These are phyloP conservation scores for Paraplagusia blochii DNA, from an alignment of 2,113 vertebrate species.

Conservation along the genomic window DNA sequence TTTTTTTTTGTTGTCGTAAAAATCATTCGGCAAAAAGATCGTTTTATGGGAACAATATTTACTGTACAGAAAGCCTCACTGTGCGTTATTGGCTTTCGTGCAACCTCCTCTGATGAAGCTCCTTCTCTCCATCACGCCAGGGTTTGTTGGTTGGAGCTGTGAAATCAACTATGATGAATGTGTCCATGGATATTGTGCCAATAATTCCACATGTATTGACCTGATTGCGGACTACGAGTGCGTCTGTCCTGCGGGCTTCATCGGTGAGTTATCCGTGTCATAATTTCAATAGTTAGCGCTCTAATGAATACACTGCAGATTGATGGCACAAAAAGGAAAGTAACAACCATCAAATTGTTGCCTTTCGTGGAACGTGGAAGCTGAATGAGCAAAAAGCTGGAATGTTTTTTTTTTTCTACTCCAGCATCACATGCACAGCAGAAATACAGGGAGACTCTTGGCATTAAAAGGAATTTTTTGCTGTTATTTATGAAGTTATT, in stretches of 20 bases:
- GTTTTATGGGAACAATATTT: neutral
- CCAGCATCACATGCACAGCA: too few relatives aligned
- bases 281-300: conserved; percentile 46
- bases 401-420: neutral
- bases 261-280: conserved; percentile 67
- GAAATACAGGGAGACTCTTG: neutral
- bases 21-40: neutral
- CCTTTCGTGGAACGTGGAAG: conserved; percentile 6
- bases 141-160: conserved; percentile 73
- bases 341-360: conserved; percentile 20
- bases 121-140: conserved; percentile 43
- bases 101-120: conserved; percentile 30
- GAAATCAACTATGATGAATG: conserved; percentile 80
- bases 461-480: too few relatives aligned
- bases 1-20: conserved; percentile 36
- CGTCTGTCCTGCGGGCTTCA: conserved; percentile 73
- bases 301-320: conserved; percentile 38
- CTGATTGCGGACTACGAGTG: conserved; percentile 73
- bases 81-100: conserved; percentile 39
- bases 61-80: neutral
- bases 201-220: conserved; percentile 78
- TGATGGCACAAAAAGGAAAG: conserved; percentile 34
- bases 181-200: conserved; percentile 70
- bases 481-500: too few relatives aligned
- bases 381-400: conserved; percentile 11